Percentiles rank a stretch among this genome's conserved stretches.
phyloP scores from a whole-genome alignment of 2,888 invertebrate genomes.

The Eilema caniola region DNA sequence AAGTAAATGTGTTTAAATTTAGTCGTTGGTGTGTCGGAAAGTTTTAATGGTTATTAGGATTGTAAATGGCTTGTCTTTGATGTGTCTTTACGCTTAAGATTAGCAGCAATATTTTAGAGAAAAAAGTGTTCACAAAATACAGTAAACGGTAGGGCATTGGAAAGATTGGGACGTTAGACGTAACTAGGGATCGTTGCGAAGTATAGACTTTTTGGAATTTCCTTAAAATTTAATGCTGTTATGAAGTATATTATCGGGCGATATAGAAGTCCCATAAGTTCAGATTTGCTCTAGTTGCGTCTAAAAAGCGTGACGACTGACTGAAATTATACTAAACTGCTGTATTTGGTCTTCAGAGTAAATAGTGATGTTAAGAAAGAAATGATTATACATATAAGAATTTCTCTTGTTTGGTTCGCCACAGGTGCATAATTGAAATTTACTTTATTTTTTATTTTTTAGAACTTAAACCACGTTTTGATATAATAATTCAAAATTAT shows the following conservation, averaged over 20 bases:
- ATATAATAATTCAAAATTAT: neutral
- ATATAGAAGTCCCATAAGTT: slow-evolving; percentile 21
- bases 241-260: slow-evolving; percentile 22
- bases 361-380: neutral
- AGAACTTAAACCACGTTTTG: neutral
- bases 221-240: slow-evolving; percentile 37
- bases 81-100: slow-evolving; percentile 67
- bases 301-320: slow-evolving; percentile 24
- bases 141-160: slow-evolving; percentile 54
- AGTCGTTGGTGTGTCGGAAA: slow-evolving; percentile 70
- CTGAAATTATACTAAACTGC: neutral
- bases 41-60: slow-evolving; percentile 49
- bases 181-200: slow-evolving; percentile 36
- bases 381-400: no score
- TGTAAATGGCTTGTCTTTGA: slow-evolving; percentile 50
- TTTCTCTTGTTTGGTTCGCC: no score
- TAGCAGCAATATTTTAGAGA: slow-evolving; percentile 69
- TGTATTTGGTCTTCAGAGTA: neutral
- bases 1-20: slow-evolving; percentile 50
- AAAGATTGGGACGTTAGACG: slow-evolving; percentile 37
- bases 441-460: no score
- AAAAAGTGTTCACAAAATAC: slow-evolving; percentile 70
- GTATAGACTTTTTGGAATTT: slow-evolving; percentile 19
- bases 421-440: neutral
- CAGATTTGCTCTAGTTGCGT: slow-evolving; percentile 42